These are phyloP conservation scores for Asarcornis scutulata DNA, from an alignment of 2,113 vertebrate genomes.

Conservation along the genomic window DNA sequence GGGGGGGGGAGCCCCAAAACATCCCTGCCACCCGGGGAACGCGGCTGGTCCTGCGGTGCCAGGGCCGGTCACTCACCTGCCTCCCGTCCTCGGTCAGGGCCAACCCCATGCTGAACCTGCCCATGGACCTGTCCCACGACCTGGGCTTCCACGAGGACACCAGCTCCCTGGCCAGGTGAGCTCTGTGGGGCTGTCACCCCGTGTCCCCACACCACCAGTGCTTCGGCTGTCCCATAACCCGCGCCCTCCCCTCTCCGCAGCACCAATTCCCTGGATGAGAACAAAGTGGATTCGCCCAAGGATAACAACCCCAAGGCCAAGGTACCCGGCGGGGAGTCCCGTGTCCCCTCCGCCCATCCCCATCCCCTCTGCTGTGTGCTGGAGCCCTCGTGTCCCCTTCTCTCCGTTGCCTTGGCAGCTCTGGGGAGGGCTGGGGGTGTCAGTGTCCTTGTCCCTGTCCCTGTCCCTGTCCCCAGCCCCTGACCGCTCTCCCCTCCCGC, in stretches of 20 bases:
- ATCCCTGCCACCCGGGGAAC: background rate
- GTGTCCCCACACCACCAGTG: rapidly evolving
- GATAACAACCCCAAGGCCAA: background rate
- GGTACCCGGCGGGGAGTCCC: background rate
- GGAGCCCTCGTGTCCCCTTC: background rate
- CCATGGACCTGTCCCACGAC: conserved; percentile 37
- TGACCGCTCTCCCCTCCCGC: background rate
- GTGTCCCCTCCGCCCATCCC: background rate
- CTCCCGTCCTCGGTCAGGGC: conserved; percentile 72
- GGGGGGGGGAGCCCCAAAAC: background rate
- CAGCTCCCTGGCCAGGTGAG: conserved; percentile 62
- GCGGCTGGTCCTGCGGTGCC: rapidly evolving
- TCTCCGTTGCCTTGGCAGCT: background rate
- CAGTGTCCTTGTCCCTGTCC: background rate
- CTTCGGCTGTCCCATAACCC: background rate
- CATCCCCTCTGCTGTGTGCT: background rate
- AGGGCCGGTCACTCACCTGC: background rate
- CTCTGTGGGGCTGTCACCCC: background rate
- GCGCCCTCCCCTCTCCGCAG: conserved; percentile 65
- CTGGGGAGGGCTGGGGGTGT: rapidly evolving
- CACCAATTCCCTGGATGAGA: conserved; percentile 85
- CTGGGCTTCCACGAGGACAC: conserved; percentile 77
- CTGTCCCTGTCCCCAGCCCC: background rate
- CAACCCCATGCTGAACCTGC: conserved; percentile 88
- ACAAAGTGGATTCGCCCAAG: conserved; percentile 66